Evolutionary conservation across 2,888 invertebrate species (phyloP), one percentile per base, ranked within the genome.

Genomic region (Molorchus minor): DNA sequence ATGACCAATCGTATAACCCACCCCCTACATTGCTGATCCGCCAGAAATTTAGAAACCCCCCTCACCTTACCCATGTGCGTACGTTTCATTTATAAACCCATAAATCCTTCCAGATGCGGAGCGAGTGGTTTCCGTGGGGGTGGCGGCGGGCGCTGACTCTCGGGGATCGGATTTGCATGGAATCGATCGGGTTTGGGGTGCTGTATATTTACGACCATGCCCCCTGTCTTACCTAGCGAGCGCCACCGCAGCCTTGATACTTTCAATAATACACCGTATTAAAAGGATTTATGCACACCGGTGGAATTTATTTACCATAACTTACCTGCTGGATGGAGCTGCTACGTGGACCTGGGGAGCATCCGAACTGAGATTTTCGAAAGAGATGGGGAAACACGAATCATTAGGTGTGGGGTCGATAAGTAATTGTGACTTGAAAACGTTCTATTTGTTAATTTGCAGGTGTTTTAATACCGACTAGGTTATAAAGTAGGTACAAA

Each of bases 211-310:
- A 65, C 62, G 51, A 61, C 63, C 33, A 13, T 21, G n/a, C 19
- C 61, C 59, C 57, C 52, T 40, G 35, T 58, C 60, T 46, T 52
- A 59, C 61, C 43, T 43, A 17, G 20, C 35, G 19, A 19, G 25
- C 40, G 17, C 13, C 43, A 41, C 53, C 41, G 43, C 41, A 53
- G 29, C 56, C 61, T 58, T 64, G 64, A 67, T 67, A 67, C 67
- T 62, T 62, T 61, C 67, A 67, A 67, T 67, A 65, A 65, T 65
- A 67, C 58, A 61, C 60, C 55, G 66, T 60, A 66, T 64, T 66
- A 66, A 57, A 19, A 62, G 62, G 62, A 67, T 64, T 67, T 64
- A 62, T 67, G 56, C 64, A 61, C 64, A 62, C 64, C 64, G 60
- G 56, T 61, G 64, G 67, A 67, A 66, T 64, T 59, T 64, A 61